Evolutionary conservation across 1,140 invertebrate species (phyloP), one percentile per base, ranked within the genome.

Genomic region (Melitaea cinxia): DNA sequence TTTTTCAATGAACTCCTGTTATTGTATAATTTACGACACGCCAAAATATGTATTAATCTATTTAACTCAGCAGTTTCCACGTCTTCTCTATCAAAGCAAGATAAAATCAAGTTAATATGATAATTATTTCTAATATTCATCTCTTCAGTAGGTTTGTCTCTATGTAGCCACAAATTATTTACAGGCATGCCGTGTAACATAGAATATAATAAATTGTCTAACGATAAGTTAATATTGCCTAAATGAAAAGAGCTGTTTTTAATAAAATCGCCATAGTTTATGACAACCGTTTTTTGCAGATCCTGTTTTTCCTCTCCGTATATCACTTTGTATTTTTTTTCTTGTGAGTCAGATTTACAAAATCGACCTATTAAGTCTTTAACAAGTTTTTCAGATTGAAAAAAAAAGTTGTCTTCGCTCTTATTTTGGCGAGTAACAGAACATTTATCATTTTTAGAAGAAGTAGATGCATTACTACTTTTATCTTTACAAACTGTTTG

Each of bases 1-100:
- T 80, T 80, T 70, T 82, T 84, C 30, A 87, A 65, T 21, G 86
- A 85, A 69, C 85, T 89, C 68, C 88, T 80, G 62, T 90, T 84
- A 53, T 88, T 84, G 50, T 80, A 89, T 33, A 91, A 63, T 62
- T 88, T 89, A 30, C 80, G 73, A 60, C 78, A 91, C 53, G 84
- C 77, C 24, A 91, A 72, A 54, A 91, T 82, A 73, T 89, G 77
- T 24, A 89, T 63, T 15, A 88, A 42, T 70, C 86, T 77, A 35
- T 65, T 75, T 53, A 91, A 55, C 66, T 88, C 85, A 4, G 78
- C 60, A 37, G 78, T 83, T 75, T 89, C 82, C 65, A 90, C 65
- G 26, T 88, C 82, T 30, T 73, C 65, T 75, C 82, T 80, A 5
- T 90, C 76, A 63, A 88, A 89, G 62, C 82, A 87, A 15, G 83